Evolutionary conservation across 2,797 vertebrate genomes (phyloP).

Genomic region (Enteromius radiatus): DNA sequence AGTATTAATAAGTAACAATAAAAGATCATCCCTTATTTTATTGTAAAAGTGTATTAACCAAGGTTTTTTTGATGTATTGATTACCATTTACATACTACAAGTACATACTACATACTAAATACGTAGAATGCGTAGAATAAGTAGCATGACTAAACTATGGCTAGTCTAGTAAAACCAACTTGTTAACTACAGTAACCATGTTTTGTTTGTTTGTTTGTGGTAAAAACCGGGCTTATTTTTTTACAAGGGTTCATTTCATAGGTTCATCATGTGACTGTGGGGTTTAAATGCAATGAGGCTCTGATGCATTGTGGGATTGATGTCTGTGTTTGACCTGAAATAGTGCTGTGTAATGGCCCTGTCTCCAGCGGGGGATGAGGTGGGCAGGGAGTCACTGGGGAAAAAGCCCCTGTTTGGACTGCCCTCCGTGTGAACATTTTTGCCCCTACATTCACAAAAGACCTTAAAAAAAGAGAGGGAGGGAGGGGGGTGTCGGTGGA

Average conservation of each 20-base stretch:
- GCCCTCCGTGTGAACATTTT: constrained; percentile 58
- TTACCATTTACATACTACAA: not conserved
- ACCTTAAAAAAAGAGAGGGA: constrained; percentile 15
- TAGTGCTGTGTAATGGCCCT: constrained; percentile 33
- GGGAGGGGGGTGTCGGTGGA: constrained; percentile 1
- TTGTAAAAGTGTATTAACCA: not conserved
- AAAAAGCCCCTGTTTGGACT: constrained; percentile 56
- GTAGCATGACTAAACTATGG: not conserved
- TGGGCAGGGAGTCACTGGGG: constrained; percentile 31
- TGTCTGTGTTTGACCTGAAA: constrained; percentile 10
- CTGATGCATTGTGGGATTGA: constrained; percentile 16
- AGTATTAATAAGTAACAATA: not conserved
- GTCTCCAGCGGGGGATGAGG: constrained; percentile 10
- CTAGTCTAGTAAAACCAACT: not conserved
- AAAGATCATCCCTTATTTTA: not conserved
- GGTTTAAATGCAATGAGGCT: not conserved
- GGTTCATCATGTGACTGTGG: not conserved
- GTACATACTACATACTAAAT: not conserved
- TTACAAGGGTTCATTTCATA: not conserved
- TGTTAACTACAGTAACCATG: not conserved
- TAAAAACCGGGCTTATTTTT: not conserved
- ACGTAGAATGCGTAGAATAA: too few relatives aligned
- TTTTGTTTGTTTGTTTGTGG: not conserved
- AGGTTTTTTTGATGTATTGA: not conserved
- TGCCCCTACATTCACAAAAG: constrained; percentile 54